Evolutionary conservation across 1,140 invertebrate species (phyloP).

Genomic region (Drosophila bocki): DNA sequence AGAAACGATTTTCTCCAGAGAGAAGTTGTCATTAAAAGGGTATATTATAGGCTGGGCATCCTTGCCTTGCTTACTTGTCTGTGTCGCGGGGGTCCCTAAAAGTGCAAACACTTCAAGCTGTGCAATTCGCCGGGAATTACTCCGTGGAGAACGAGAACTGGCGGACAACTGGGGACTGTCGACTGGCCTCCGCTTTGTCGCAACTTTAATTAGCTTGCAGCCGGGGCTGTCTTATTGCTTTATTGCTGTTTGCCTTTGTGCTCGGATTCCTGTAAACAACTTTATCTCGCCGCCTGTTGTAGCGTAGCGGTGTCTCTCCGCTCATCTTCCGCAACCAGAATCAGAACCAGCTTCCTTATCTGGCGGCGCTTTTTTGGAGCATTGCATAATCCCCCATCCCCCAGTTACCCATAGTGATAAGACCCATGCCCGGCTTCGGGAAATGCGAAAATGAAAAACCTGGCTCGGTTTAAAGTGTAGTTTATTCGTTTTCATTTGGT

Average conservation of each 20-base stretch:
- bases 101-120: slow-evolving; percentile 61
- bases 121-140: slow-evolving; percentile 21
- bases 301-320: slow-evolving; percentile 19
- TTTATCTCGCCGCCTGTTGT: slow-evolving; percentile 60
- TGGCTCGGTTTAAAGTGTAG: slow-evolving; percentile 44
- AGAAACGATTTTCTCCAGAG: not conserved
- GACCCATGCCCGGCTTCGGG: not conserved
- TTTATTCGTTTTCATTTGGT: slow-evolving; percentile 66
- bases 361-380: slow-evolving; percentile 40
- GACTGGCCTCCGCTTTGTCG: slow-evolving; percentile 51
- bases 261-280: slow-evolving; percentile 75
- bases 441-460: slow-evolving; percentile 21
- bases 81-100: slow-evolving; percentile 16
- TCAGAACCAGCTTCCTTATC: slow-evolving; percentile 52
- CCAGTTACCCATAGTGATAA: slow-evolving; percentile 60
- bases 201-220: slow-evolving; percentile 77
- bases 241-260: slow-evolving; percentile 70
- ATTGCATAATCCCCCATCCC: slow-evolving; percentile 62
- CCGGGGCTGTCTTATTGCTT: slow-evolving; percentile 56
- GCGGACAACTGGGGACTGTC: slow-evolving; percentile 54
- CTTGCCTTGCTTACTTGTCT: slow-evolving; percentile 13
- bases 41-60: not conserved
- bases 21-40: not conserved
- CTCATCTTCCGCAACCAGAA: slow-evolving; percentile 66
- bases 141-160: slow-evolving; percentile 47